phyloP scores from a whole-genome alignment of 2,797 vertebrate genomes.

The Pelodytes ibericus region DNA sequence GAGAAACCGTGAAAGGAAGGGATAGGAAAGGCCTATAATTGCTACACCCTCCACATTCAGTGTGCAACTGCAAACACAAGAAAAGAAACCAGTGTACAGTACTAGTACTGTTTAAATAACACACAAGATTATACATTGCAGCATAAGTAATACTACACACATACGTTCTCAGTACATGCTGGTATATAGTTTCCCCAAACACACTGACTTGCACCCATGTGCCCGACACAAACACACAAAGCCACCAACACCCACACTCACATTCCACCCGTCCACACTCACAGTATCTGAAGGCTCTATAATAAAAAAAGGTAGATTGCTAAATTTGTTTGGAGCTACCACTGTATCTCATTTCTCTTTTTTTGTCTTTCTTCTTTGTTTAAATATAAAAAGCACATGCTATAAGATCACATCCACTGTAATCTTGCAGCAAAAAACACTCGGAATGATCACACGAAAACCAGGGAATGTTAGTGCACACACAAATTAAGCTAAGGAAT shows the following conservation, averaged over 20 bases:
- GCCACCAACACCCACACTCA: conserved; percentile 61
- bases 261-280: conserved; percentile 71
- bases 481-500: conserved; percentile 72
- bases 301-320: conserved; percentile 80
- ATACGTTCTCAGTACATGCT: conserved; percentile 79
- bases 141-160: conserved; percentile 80
- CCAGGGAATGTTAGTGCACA: conserved; percentile 86
- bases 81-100: conserved; percentile 84
- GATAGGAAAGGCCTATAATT: conserved; percentile 69
- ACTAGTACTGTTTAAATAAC: conserved; percentile 91
- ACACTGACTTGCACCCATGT: conserved; percentile 63
- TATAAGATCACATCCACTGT: conserved; percentile 81
- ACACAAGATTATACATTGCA: conserved; percentile 79
- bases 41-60: conserved; percentile 75
- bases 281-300: conserved; percentile 87
- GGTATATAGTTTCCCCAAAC: conserved; percentile 76
- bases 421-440: conserved; percentile 79
- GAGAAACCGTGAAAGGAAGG: conserved; percentile 42
- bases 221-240: conserved; percentile 57
- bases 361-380: conserved; percentile 62
- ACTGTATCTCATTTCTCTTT: conserved; percentile 61
- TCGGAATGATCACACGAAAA: conserved; percentile 78
- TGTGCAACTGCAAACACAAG: conserved; percentile 78
- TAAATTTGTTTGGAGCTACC: conserved; percentile 80
- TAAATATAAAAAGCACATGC: conserved; percentile 86